These are phyloP conservation scores for Charaxes varanes DNA, from an alignment of 1,140 invertebrate species.

Conservation along the genomic window DNA sequence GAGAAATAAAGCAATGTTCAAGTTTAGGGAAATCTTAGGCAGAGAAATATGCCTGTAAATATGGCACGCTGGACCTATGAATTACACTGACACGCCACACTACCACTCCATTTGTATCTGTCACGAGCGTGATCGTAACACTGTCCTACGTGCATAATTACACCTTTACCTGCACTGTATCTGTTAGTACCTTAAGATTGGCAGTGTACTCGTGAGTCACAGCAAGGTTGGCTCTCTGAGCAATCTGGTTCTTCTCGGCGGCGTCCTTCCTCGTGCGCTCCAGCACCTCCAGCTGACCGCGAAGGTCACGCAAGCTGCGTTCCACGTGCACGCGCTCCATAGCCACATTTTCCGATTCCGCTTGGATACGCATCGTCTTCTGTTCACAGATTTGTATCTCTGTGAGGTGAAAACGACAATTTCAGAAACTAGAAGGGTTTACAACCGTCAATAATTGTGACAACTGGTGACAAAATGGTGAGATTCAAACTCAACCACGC, in stretches of 20 bases:
- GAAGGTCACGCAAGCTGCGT: slow-evolving; percentile 75
- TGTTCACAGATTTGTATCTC: slow-evolving; percentile 84
- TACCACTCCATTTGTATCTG: background rate
- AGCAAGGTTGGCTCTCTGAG: slow-evolving; percentile 77
- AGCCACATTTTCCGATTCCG: slow-evolving; percentile 76
- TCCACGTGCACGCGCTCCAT: slow-evolving; percentile 75
- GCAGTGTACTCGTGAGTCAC: slow-evolving; percentile 74
- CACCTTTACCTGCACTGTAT: background rate
- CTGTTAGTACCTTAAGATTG: slow-evolving; percentile 67
- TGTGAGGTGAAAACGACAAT: slow-evolving; percentile 32
- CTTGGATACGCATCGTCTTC: slow-evolving; percentile 80
- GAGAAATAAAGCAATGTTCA: no score
- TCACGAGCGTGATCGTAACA: background rate
- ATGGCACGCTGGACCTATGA: no score
- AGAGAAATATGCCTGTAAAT: no score
- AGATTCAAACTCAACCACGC: no score
- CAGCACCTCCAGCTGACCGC: slow-evolving; percentile 76
- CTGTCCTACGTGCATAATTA: background rate
- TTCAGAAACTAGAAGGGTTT: background rate
- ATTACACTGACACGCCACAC: background rate
- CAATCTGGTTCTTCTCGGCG: slow-evolving; percentile 73
- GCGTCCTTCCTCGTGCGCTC: slow-evolving; percentile 77
- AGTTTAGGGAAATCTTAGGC: no score
- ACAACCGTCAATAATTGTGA: background rate
- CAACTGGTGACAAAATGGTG: no score